Evolutionary conservation across 2,113 vertebrate species (phyloP).

Genomic region (Vimba vimba): DNA sequence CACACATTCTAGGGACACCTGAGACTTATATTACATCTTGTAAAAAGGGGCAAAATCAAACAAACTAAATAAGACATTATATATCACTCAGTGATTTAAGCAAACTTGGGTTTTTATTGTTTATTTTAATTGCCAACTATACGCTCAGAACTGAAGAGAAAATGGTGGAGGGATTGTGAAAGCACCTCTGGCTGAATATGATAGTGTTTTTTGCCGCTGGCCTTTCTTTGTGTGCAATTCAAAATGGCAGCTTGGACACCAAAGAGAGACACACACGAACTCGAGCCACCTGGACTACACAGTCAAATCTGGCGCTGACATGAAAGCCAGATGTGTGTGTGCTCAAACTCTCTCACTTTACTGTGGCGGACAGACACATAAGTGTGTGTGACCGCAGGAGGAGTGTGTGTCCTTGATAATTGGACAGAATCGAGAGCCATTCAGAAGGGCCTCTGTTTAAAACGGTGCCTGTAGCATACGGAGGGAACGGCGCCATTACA

Average conservation of each 20-base stretch:
- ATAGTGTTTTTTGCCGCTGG: neutral
- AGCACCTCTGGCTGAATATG: neutral
- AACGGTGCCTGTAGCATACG: neutral
- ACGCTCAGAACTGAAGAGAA: neutral
- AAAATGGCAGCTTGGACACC: slow-evolving; percentile 39
- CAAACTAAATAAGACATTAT: too few relatives aligned
- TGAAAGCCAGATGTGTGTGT: slow-evolving; percentile 64
- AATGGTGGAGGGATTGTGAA: neutral
- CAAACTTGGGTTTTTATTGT: neutral
- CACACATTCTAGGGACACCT: too few relatives aligned
- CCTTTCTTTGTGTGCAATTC: slow-evolving; percentile 28
- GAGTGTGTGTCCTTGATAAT: slow-evolving; percentile 55
- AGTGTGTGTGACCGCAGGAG: slow-evolving; percentile 43
- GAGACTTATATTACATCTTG: too few relatives aligned
- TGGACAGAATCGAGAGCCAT: slow-evolving; percentile 45
- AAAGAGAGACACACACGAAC: slow-evolving; percentile 13
- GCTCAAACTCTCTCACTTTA: slow-evolving; percentile 42
- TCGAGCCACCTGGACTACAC: slow-evolving; percentile 49
- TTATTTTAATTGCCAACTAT: neutral
- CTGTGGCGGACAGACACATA: slow-evolving; percentile 32
- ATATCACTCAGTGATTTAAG: too few relatives aligned
- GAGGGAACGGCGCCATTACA: neutral
- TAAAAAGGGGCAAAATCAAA: neutral
- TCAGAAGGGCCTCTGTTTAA: slow-evolving; percentile 28
- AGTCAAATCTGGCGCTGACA: slow-evolving; percentile 46